Evolutionary conservation across 2,888 invertebrate species (phyloP).

Genomic region (Bimastos eiseni): DNA sequence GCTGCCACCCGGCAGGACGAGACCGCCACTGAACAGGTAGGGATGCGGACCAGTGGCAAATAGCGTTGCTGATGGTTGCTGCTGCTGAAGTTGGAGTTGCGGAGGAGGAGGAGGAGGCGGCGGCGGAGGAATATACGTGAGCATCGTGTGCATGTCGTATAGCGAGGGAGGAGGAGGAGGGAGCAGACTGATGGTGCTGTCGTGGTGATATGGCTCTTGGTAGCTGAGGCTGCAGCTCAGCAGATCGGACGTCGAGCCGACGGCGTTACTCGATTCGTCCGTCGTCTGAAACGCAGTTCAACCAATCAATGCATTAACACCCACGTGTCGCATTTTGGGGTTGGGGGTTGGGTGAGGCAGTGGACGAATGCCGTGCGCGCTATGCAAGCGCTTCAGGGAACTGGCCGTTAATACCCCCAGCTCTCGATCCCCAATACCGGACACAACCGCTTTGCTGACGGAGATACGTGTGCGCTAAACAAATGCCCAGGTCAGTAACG

Average conservation of each 20-base stretch:
- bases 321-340: background rate
- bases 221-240: slow-evolving; percentile 10
- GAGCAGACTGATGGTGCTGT: background rate
- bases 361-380: too few relatives aligned
- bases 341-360: too few relatives aligned
- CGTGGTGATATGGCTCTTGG: background rate
- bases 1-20: background rate
- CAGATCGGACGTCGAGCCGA: background rate
- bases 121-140: background rate
- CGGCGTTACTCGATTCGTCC: background rate
- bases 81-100: background rate
- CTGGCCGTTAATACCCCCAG: too few relatives aligned
- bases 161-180: background rate
- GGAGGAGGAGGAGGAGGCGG: background rate
- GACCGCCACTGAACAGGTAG: background rate
- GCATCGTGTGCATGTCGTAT: background rate
- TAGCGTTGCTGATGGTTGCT: background rate
- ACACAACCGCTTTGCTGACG: too few relatives aligned
- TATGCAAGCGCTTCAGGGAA: too few relatives aligned
- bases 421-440: too few relatives aligned
- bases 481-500: too few relatives aligned
- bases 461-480: too few relatives aligned
- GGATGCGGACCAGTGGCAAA: background rate
- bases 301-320: background rate
- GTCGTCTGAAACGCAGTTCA: background rate